Percentiles rank a stretch among this genome's conserved stretches.
These are phyloP conservation scores for Phalanger gymnotis DNA, from an alignment of 2,797 vertebrate species.

Conservation along the genomic window DNA sequence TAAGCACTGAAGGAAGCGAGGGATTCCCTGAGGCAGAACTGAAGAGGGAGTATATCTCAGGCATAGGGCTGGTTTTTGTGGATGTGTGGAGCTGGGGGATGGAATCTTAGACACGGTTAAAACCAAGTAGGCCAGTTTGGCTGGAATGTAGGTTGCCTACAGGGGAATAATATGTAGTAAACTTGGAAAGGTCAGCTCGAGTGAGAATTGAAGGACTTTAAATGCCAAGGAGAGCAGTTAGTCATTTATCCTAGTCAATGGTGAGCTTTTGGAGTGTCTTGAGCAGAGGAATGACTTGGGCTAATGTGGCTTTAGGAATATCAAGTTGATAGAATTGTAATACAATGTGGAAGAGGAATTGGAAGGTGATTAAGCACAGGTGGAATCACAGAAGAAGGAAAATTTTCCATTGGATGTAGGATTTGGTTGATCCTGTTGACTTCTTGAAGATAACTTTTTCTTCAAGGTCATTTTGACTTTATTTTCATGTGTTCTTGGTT, in stretches of 20 bases:
- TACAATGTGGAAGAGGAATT: not conserved
- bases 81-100: not conserved
- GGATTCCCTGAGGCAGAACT: not conserved
- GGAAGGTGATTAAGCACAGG: not conserved
- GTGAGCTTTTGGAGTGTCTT: not conserved
- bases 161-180: not conserved
- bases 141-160: not conserved
- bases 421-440: not conserved
- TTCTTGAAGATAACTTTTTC: not conserved
- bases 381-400: not conserved
- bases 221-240: not conserved
- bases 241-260: not conserved
- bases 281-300: not conserved
- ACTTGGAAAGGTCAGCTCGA: not conserved
- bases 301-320: not conserved
- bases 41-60: no score
- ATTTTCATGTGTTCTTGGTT: constrained; percentile 35
- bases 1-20: not conserved
- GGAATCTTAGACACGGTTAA: not conserved
- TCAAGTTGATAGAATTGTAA: not conserved
- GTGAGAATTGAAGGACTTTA: not conserved
- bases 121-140: not conserved
- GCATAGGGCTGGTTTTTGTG: no score
- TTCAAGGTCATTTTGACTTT: constrained; percentile 38
- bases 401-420: not conserved